These are phyloP conservation scores for Thereva nobilitata DNA, from an alignment of 2,888 invertebrate species.

Conservation along the genomic window DNA sequence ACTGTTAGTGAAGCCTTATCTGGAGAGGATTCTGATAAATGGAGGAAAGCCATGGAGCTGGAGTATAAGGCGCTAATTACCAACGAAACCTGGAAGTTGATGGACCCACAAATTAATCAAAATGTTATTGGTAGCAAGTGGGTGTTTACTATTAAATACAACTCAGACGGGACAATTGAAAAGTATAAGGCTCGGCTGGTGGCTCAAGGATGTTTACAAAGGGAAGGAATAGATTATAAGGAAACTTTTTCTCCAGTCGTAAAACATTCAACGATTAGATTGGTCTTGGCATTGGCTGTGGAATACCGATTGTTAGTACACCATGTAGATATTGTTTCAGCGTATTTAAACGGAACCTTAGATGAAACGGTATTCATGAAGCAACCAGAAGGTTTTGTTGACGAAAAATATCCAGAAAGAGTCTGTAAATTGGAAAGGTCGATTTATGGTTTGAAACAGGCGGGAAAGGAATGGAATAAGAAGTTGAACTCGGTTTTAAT, in stretches of 20 bases:
- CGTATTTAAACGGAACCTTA: background rate
- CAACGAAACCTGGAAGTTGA: conserved; percentile 45
- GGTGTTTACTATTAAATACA: conserved; percentile 41
- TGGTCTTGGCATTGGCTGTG: conserved; percentile 32
- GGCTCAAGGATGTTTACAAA: conserved; percentile 45
- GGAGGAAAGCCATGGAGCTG: conserved; percentile 43
- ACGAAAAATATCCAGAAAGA: conserved; percentile 7
- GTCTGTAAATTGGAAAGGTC: conserved; percentile 40
- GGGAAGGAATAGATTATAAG: conserved; percentile 44
- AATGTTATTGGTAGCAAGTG: conserved; percentile 42
- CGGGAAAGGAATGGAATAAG: conserved; percentile 40
- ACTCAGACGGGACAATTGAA: conserved; percentile 41
- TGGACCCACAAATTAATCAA: conserved; percentile 42
- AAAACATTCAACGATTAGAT: conserved; percentile 42
- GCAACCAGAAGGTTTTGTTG: no score
- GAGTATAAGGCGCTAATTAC: conserved; percentile 44
- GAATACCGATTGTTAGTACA: conserved; percentile 41
- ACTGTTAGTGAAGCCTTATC: conserved; percentile 36
- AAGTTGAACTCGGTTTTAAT: conserved; percentile 28
- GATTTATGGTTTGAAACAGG: conserved; percentile 43
- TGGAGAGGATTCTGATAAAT: conserved; percentile 30
- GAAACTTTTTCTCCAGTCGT: conserved; percentile 46
- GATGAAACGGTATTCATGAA: background rate
- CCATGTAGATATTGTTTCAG: background rate
- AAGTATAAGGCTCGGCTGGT: conserved; percentile 46